These are phyloP conservation scores for Sparus aurata DNA, from an alignment of 2,797 vertebrate species.

Conservation along the genomic window DNA sequence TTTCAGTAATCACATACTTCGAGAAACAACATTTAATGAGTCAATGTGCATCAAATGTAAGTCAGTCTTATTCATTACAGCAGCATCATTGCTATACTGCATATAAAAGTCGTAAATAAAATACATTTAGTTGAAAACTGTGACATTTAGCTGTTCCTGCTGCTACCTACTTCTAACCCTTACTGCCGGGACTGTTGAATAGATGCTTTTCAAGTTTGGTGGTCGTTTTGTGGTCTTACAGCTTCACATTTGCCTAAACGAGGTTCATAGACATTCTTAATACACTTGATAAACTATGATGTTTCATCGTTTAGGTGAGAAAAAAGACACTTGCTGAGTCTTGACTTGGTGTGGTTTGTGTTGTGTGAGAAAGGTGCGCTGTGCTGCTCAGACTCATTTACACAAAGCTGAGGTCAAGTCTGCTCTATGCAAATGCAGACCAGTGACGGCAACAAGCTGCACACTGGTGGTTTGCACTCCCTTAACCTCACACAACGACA, in stretches of 20 bases:
- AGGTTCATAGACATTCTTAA: neutral
- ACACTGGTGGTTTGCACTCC: neutral
- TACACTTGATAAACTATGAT: neutral
- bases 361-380: slow-evolving; percentile 12
- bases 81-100: no score
- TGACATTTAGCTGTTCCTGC: no score
- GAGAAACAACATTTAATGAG: no score
- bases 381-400: slow-evolving; percentile 46
- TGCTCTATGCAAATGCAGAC: slow-evolving; percentile 56
- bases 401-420: slow-evolving; percentile 52
- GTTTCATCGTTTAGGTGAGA: neutral
- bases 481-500: neutral
- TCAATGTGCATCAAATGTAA: no score
- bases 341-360: neutral
- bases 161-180: neutral
- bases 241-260: neutral
- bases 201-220: neutral
- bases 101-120: no score
- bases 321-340: neutral
- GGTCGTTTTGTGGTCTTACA: neutral
- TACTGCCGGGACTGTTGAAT: neutral
- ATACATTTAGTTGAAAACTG: no score
- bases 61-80: no score
- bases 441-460: slow-evolving; percentile 5
- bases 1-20: no score